phyloP scores from a whole-genome alignment of 2,888 invertebrate species.

The Neoitamus cyanurus region DNA sequence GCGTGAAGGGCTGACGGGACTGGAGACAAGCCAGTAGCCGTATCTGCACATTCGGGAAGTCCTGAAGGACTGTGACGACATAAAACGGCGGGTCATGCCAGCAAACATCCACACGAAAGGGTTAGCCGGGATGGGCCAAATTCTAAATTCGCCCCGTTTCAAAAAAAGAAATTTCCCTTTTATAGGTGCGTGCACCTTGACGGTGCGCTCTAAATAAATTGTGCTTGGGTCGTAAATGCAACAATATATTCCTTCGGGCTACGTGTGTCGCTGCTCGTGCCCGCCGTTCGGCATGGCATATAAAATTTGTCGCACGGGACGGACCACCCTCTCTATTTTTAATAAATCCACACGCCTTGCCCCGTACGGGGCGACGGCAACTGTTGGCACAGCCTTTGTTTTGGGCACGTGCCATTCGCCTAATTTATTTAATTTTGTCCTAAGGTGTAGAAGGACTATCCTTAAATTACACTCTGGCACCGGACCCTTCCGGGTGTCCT shows the following conservation, averaged over 20 bases:
- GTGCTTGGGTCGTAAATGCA: constrained; percentile 31
- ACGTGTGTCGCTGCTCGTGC: not conserved
- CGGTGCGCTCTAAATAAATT: constrained; percentile 28
- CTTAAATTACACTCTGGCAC: constrained; percentile 25
- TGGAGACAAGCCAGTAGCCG: not conserved
- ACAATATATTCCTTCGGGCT: not conserved
- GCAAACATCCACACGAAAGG: not conserved
- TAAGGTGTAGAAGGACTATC: constrained; percentile 38
- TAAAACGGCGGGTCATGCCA: not conserved
- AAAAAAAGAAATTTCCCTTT: constrained; percentile 7
- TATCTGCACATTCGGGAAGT: not conserved
- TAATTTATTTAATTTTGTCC: constrained; percentile 46
- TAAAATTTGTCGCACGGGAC: not conserved
- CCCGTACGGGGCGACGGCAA: not conserved
- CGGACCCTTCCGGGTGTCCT: constrained; percentile 38
- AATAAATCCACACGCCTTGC: constrained; percentile 31
- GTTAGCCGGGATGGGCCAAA: not conserved
- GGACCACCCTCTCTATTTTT: constrained; percentile 11
- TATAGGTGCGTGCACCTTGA: constrained; percentile 42
- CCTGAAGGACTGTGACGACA: not conserved
- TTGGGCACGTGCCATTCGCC: constrained; percentile 35
- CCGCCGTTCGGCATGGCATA: not conserved
- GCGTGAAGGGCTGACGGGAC: constrained; percentile 32
- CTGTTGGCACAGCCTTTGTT: constrained; percentile 34
- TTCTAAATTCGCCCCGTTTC: constrained; percentile 11